Evolutionary conservation across 2,113 vertebrate species (phyloP).

Genomic region (Pseudorectes ferrugineus): DNA sequence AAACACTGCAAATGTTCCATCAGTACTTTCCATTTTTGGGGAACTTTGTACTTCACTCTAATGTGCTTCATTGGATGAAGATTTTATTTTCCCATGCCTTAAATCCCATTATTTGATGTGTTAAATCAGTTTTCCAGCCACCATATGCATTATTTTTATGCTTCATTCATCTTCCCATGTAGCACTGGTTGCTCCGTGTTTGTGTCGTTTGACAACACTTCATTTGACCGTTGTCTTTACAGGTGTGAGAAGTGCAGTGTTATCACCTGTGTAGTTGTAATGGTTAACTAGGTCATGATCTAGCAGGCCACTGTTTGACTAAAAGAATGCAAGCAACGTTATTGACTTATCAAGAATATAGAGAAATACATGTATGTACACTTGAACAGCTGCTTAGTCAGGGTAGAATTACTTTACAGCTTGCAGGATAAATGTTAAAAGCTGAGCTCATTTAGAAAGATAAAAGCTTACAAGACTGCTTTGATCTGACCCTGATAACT

Average conservation of each 20-base stretch:
- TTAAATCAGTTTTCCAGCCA: background rate
- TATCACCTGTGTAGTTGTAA: background rate
- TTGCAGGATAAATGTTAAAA: background rate
- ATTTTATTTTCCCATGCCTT: background rate
- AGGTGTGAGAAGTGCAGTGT: background rate
- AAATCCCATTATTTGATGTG: background rate
- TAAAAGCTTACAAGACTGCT: background rate
- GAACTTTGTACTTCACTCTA: background rate
- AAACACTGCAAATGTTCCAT: background rate
- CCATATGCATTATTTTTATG: background rate
- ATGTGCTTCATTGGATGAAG: background rate
- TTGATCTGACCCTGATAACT: background rate
- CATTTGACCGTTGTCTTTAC: background rate
- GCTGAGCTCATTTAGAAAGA: background rate
- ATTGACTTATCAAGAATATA: background rate
- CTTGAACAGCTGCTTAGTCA: background rate
- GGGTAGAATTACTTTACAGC: background rate
- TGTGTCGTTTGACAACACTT: rapidly evolving
- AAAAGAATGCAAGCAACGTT: background rate
- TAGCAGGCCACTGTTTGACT: background rate
- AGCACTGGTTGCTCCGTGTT: background rate
- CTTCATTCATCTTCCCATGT: background rate
- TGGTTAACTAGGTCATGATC: background rate
- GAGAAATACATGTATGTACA: too few relatives aligned
- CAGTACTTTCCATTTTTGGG: background rate